A percentile compares a stretch with the other conserved stretches of the same genome.
Conservation (phyloP, 2,888 invertebrate species). For the Hypena proboscidalis region DNA sequence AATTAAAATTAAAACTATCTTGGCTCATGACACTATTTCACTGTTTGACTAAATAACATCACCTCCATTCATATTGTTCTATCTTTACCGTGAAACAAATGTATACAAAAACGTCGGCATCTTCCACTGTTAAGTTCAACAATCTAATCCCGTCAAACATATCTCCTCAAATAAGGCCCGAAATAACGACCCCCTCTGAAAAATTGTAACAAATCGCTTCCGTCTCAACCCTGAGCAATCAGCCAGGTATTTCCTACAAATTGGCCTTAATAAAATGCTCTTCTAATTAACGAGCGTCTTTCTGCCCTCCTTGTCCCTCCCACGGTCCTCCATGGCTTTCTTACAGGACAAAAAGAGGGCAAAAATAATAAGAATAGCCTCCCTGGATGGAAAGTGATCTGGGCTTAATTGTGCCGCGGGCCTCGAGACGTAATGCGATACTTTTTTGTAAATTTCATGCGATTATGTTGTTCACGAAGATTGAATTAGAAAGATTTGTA, state of each 20-base stretch:
- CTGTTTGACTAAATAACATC: too few species aligned
- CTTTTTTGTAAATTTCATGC: slow-evolving; percentile 18
- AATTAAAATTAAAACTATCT: too few species aligned
- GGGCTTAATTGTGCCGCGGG: slow-evolving; percentile 61
- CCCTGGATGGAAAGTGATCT: slow-evolving; percentile 75
- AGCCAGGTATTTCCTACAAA: slow-evolving; percentile 79
- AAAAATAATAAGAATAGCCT: slow-evolving; percentile 80
- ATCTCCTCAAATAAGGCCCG: slow-evolving; percentile 24
- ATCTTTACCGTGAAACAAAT: too few species aligned
- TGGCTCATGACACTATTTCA: too few species aligned
- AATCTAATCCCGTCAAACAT: slow-evolving; percentile 5
- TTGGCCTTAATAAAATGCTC: slow-evolving; percentile 81
- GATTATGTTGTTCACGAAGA: slow-evolving; percentile 24
- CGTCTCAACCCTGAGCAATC: slow-evolving; percentile 56
- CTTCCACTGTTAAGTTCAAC: background rate
- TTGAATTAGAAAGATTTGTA: slow-evolving; percentile 23
- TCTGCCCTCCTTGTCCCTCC: slow-evolving; percentile 16
- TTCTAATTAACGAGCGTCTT: slow-evolving; percentile 72
- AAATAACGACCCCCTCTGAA: slow-evolving; percentile 44
- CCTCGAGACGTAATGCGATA: slow-evolving; percentile 25
- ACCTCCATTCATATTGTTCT: too few species aligned
- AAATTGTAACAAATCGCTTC: slow-evolving; percentile 60
- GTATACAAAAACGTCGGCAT: too few species aligned
- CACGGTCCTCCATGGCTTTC: slow-evolving; percentile 17
- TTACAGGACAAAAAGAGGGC: slow-evolving; percentile 45